Evolutionary conservation across 2,797 vertebrate species (phyloP).

Genomic region (Coluber constrictor): DNA sequence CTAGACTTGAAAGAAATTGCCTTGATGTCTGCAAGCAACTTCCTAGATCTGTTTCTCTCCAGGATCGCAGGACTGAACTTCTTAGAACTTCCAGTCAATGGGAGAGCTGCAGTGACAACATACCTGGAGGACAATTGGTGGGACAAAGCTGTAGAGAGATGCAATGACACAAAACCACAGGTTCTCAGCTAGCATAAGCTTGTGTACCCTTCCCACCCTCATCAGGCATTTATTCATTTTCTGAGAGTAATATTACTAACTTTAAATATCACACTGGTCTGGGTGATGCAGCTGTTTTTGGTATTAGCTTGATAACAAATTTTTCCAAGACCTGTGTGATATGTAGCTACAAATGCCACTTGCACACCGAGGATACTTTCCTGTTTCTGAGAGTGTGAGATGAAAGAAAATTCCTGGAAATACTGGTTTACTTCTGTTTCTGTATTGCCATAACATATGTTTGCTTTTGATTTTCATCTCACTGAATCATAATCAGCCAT

Average conservation of each 20-base stretch:
- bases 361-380: neutral
- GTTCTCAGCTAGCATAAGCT: neutral
- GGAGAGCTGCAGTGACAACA: neutral
- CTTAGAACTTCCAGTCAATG: neutral
- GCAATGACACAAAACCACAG: neutral
- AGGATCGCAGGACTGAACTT: neutral
- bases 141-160: neutral
- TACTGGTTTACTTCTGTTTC: neutral
- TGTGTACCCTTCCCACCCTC: neutral
- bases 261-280: neutral
- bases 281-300: too few species aligned
- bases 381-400: neutral
- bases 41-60: neutral
- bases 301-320: neutral
- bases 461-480: neutral
- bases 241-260: neutral
- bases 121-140: neutral
- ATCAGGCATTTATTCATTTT: neutral
- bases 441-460: neutral
- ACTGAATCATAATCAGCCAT: constrained; percentile 17
- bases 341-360: neutral
- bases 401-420: constrained; percentile 26
- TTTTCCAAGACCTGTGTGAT: neutral
- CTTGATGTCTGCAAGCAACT: neutral
- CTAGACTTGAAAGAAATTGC: too few species aligned